Conservation (phyloP, 2,113 vertebrate genomes). For the Myrmecophaga tridactyla region DNA sequence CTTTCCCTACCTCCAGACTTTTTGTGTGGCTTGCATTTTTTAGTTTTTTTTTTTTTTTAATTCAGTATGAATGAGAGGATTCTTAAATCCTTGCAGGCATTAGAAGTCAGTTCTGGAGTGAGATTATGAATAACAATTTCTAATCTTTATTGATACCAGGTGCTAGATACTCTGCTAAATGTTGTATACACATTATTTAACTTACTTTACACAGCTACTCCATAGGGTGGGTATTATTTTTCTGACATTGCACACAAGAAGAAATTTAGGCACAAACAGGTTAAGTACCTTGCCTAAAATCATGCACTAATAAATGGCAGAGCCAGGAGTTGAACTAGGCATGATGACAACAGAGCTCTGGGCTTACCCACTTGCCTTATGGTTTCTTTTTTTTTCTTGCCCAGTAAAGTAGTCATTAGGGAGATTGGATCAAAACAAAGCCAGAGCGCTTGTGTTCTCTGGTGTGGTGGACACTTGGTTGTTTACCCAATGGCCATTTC, state of each 20-base stretch:
- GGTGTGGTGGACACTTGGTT: background rate
- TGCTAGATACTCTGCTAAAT: background rate
- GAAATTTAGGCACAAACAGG: background rate
- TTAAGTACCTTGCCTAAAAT: slow-evolving; percentile 26
- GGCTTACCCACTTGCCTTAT: background rate
- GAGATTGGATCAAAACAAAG: background rate
- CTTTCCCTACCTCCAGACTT: background rate
- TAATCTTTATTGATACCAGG: slow-evolving; percentile 10
- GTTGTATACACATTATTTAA: background rate
- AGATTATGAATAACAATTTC: background rate
- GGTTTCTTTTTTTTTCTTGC: background rate
- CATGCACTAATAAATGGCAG: background rate
- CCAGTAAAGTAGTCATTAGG: background rate
- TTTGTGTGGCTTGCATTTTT: background rate
- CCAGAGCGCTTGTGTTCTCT: background rate
- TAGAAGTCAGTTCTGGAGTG: slow-evolving; percentile 23
- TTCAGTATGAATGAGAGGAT: background rate
- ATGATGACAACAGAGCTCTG: background rate
- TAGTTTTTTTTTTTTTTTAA: background rate
- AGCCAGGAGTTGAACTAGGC: background rate
- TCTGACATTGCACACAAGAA: background rate
- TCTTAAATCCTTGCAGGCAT: background rate
- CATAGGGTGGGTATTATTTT: background rate
- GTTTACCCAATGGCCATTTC: background rate
- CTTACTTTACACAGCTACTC: background rate